Evolutionary conservation across 1,140 invertebrate genomes (phyloP), one percentile per base, ranked within the genome.

Genomic region (Lepidurus couesii): DNA sequence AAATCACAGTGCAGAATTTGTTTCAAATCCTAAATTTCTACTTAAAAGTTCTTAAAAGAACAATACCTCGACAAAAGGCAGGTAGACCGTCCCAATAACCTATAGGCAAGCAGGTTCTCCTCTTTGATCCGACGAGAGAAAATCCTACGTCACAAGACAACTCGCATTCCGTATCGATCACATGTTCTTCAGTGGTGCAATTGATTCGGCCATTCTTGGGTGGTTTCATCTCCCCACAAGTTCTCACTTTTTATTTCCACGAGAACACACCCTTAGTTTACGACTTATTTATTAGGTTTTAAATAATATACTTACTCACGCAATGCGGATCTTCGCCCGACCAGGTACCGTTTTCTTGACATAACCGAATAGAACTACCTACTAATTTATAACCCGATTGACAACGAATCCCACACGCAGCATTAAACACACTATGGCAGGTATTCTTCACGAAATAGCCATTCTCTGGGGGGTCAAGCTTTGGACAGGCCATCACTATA

Each of bases 331-430:
- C 84, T 16, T 85, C 85, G 1, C 91, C 91, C 13, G 89, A 90
- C 91, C 91, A 92, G 8, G 84, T 86, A 1, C 90, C 90, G 83
- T 90, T 87, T 76, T 87, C 87, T 74, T 87, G 86, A 83, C 91
- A 92, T 2, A 91, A 85, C 75, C 90, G 84, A 34, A 92, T 88
- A 83, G 90, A 91, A 78, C 87, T 89, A 0, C 91, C 91, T 10
- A 84, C 83, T 1, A 92, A 84, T 77, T 87, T 87, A 82, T 89
- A 92, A 0, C 91, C 91, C 26, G 90, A 87, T 78, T 88, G 86
- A 83, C 91, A 92, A 65, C 89, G 85, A 44, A 91, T 84, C 1
- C 90, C 91, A 84, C 91, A 92, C 0, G 90, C 91, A 44, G 90
- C 90, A 82, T 92, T 90, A 47, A 91, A 87, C 2, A 90, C 89